Evolutionary conservation across 2,113 vertebrate species (phyloP).

Genomic region (Phyllostomus discolor): DNA sequence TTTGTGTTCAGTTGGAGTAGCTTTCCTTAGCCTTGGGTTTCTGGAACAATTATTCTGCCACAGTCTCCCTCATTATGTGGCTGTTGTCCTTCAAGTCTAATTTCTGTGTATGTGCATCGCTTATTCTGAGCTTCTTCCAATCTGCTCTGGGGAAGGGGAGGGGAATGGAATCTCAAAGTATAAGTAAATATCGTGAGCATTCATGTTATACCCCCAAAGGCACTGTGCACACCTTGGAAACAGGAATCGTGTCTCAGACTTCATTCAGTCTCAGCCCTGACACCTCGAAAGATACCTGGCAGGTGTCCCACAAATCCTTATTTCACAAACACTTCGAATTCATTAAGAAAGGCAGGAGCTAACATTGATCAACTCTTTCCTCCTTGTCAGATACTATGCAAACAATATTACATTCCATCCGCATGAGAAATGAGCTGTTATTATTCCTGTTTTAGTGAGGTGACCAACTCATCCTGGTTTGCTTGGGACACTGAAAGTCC

Average conservation of each 20-base stretch:
- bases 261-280: neutral
- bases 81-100: slow-evolving; percentile 10
- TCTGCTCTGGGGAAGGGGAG: neutral
- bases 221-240: neutral
- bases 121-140: neutral
- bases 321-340: neutral
- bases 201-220: neutral
- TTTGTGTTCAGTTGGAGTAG: neutral
- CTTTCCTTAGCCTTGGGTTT: slow-evolving; percentile 29
- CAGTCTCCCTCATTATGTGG: slow-evolving; percentile 32
- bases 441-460: neutral
- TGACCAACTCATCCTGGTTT: neutral
- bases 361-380: neutral
- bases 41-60: slow-evolving; percentile 32
- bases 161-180: neutral
- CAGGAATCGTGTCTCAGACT: neutral
- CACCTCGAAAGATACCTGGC: neutral
- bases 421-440: neutral
- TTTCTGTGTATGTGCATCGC: neutral
- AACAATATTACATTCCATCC: neutral
- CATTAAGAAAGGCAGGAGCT: neutral
- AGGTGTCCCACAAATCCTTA: neutral
- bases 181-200: neutral
- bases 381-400: neutral
- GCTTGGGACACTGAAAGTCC: neutral